Base-by-base conservation (phyloP, 2,888 invertebrate species). In the Andrena bucephala region DNA sequence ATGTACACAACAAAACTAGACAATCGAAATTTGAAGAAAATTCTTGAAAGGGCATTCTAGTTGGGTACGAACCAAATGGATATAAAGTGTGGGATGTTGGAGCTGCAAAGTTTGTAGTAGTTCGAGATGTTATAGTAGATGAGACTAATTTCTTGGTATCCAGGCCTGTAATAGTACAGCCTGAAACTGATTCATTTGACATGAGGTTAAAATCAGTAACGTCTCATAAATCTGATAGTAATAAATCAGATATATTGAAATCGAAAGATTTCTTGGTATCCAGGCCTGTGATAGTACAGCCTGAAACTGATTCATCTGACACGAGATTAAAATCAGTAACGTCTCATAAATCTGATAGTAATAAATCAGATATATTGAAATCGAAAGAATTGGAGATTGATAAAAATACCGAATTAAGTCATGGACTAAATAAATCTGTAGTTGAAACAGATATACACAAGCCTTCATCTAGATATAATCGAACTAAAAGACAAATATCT, bases 71-170 rank as follows among this genome's bases (percentile, higher is more conserved):
- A 36, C 6, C 52, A 33, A 76, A 76, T 3, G 63, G 63, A 1
- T 75, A 69, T 69, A 52, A 62, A 36, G 62, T 76, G 33, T 62
- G 68, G 52, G 24, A 52, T 36, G 54, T 59, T 1, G 52, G 63
- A 63, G 2, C 3, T 3, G 54, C 29, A 16, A 76, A 76, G 20
- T 69, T 52, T 76, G 8, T 52, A 4, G 5, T 54, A 13, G 69
- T 62, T 27, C 63, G 67, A 24, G 42, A 63, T 62, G 52, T 70
- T 0, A 76, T 76, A 20, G 69, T 68, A n/a, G 31, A 76, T 20
- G 69, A 69, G 24, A 63, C 69, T 6, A 76, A n/a, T n/a, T n/a
- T n/a, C n/a, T n/a, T n/a, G n/a, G n/a, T n/a, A n/a, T n/a, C n/a
- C n/a, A n/a, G n/a, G n/a, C n/a, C n/a, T n/a, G n/a, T n/a, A n/a